Conservation (phyloP, 2,113 vertebrate species). For the Girardinichthys multiradiatus region DNA sequence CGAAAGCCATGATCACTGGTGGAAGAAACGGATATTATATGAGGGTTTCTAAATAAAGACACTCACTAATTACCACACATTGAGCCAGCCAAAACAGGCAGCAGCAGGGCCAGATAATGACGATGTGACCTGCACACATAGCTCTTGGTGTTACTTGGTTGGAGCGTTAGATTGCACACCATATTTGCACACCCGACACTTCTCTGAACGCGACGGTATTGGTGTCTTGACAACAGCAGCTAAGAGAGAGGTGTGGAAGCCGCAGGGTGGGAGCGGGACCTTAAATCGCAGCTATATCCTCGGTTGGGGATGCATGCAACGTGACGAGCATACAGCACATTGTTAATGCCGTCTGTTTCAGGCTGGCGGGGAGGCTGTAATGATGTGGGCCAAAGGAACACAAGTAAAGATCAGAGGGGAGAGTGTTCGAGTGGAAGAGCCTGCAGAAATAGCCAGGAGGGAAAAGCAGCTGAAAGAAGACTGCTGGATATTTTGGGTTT, state of each 20-base stretch:
- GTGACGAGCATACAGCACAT: slow-evolving; percentile 34
- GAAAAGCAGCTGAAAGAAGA: neutral
- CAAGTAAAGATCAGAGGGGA: slow-evolving; percentile 32
- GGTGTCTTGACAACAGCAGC: slow-evolving; percentile 38
- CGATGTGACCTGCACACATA: neutral
- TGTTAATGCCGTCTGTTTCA: slow-evolving; percentile 31
- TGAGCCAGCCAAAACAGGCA: slow-evolving; percentile 3
- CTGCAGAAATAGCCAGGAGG: slow-evolving; percentile 1
- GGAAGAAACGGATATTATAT: neutral
- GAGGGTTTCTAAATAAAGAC: slow-evolving; percentile 2
- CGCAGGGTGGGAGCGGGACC: slow-evolving; percentile 28
- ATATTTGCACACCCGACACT: slow-evolving; percentile 15
- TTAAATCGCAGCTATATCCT: slow-evolving; percentile 31
- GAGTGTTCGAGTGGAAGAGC: slow-evolving; percentile 11
- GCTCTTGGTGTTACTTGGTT: neutral
- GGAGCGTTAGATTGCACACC: slow-evolving; percentile 1
- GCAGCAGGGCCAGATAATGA: neutral
- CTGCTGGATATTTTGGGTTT: neutral
- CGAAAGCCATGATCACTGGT: neutral
- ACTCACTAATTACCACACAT: slow-evolving; percentile 9
- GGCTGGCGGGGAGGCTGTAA: slow-evolving; percentile 21
- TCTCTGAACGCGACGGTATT: slow-evolving; percentile 12
- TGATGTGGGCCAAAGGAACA: slow-evolving; percentile 38
- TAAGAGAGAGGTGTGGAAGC: slow-evolving; percentile 33
- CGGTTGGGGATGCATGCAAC: slow-evolving; percentile 15